Base-by-base conservation (phyloP, 2,888 invertebrate genomes). In the Fissipunctia ypsillon region DNA sequence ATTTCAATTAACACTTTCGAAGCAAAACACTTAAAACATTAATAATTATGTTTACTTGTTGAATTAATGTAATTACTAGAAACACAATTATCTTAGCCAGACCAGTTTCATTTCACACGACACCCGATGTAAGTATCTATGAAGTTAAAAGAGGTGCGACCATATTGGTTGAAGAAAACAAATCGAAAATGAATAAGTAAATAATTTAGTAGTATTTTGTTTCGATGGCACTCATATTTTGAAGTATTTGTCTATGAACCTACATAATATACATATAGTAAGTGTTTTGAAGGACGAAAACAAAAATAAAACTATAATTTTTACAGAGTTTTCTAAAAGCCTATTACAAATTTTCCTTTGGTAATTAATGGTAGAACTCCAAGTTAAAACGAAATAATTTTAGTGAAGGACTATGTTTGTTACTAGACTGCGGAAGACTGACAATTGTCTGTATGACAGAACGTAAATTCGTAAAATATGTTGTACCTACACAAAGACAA, bases 21-120 rank as follows among this genome's bases (percentile, higher is more conserved):
- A 38, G 56, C 38, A 35, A 56, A 70, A 31, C 66, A 52, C 73
- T 69, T 73, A 78, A n/a, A n/a, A 64, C 69, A 73, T 73, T 45
- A 57, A 57, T 69, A 79, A 79, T 80, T 71, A 80, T 71, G 68
- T 81, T 80, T 81, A 48, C 76, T 80, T 80, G 54, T 76, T 57
- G 59, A 81, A 76, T 76, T 80, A 76, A 80, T 80, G 41, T 71
- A 76, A 76, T 70, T 19, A 45, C 69, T 63, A 9, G 63, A 57
- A 67, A 76, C 25, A 70, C 25, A 69, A 80, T 65, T 72, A 71
- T 76, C 64, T 59, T 31, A 35, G 45, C 25, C 38, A 41, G 63
- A 80, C 80, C 66, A 74, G 74, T 79, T 74, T 56, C 16, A 64
- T 61, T 61, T 65, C 48, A 67, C 56, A 64, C 59, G 69, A 59